These are phyloP conservation scores for Euura saliciscinereae DNA, from an alignment of 1,140 invertebrate genomes.

Conservation along the genomic window DNA sequence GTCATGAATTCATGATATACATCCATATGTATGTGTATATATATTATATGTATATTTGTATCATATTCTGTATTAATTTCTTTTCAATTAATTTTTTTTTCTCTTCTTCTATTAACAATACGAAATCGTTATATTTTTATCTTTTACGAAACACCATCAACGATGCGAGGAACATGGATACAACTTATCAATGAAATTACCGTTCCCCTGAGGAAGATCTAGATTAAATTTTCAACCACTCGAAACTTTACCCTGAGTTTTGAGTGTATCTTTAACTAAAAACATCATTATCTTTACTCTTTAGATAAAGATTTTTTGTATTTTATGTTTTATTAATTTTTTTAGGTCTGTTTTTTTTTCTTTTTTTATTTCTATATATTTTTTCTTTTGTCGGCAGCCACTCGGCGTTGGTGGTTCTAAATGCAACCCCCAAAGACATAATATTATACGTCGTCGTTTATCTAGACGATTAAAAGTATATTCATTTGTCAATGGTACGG, in stretches of 20 bases:
- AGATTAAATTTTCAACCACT: background rate
- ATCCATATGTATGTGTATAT: background rate
- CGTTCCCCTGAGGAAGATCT: conserved; percentile 3
- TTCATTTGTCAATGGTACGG: background rate
- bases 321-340: background rate
- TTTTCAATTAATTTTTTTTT: background rate
- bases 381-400: background rate
- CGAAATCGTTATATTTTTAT: too few species aligned
- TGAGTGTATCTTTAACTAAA: background rate
- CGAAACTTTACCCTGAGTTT: background rate
- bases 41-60: background rate
- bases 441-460: background rate
- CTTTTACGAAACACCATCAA: background rate
- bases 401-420: background rate
- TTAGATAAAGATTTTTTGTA: background rate
- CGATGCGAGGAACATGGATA: background rate
- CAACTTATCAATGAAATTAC: background rate
- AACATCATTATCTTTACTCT: background rate
- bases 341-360: background rate
- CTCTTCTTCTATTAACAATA: too few species aligned
- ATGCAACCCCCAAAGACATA: background rate
- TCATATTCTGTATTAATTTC: background rate
- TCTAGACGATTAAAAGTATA: background rate
- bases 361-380: background rate
- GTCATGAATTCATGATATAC: background rate